A percentile compares a stretch with the other conserved stretches of the same genome.
Conservation (phyloP, 2,113 vertebrate species). For the Rhineura floridana region DNA sequence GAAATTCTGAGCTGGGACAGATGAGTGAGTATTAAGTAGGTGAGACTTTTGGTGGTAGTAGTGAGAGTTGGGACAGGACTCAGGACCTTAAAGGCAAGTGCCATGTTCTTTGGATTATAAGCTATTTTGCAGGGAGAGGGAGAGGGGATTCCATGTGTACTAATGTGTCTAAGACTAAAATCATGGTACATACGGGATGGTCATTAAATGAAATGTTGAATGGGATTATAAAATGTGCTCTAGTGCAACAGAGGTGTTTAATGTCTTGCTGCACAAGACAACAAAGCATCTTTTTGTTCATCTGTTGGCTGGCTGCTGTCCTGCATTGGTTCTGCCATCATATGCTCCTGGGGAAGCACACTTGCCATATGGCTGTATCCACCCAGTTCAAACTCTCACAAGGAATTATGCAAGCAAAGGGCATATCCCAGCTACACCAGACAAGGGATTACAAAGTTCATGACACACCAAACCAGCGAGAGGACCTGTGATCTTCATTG, state of each 20-base stretch:
- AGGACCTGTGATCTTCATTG: not conserved
- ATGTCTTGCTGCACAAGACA: not conserved
- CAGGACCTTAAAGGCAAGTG: not conserved
- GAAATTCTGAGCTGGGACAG: conserved; percentile 44
- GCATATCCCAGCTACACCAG: not conserved
- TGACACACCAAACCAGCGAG: not conserved
- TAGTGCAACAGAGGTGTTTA: not conserved
- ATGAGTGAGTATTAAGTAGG: conserved; percentile 33
- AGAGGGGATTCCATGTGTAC: not conserved
- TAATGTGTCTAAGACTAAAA: conserved; percentile 29
- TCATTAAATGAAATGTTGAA: not conserved
- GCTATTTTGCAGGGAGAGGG: not conserved
- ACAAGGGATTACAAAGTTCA: no score
- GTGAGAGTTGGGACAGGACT: conserved; percentile 1
- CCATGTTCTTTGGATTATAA: not conserved
- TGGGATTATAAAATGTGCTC: not conserved
- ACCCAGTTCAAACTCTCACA: no score
- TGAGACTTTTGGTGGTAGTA: conserved; percentile 25
- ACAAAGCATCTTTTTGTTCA: not conserved
- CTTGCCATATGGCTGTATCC: not conserved
- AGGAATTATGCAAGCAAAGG: not conserved
- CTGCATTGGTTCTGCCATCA: not conserved
- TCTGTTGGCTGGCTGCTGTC: not conserved
- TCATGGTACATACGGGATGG: not conserved
- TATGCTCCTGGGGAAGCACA: not conserved